These are phyloP conservation scores for Chauna torquata DNA, from an alignment of 2,113 vertebrate genomes.

Conservation along the genomic window DNA sequence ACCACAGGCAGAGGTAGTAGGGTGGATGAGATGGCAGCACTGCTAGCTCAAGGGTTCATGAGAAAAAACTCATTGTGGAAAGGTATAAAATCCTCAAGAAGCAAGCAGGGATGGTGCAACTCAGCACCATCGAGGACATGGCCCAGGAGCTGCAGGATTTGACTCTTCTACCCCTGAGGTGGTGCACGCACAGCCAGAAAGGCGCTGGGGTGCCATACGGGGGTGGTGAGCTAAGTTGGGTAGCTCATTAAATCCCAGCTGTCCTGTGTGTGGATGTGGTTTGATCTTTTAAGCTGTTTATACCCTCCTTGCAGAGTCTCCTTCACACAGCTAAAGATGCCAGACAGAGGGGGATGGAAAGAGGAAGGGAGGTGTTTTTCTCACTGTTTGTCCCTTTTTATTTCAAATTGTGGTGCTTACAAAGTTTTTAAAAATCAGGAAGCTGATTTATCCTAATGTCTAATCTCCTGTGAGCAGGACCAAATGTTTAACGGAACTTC, in stretches of 20 bases:
- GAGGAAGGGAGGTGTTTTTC: not conserved
- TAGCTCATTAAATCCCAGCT: not conserved
- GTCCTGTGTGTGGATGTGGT: not conserved
- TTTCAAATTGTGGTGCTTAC: not conserved
- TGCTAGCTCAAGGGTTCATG: not conserved
- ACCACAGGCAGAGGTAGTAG: not conserved
- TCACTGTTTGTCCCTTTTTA: not conserved
- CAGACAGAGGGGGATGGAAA: not conserved
- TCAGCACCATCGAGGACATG: not conserved
- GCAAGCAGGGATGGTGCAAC: not conserved
- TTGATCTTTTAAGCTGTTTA: not conserved
- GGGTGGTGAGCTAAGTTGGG: not conserved
- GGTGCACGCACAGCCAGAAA: not conserved
- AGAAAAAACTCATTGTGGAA: fast-evolving
- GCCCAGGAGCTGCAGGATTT: not conserved
- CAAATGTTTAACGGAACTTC: not conserved
- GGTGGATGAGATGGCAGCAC: fast-evolving
- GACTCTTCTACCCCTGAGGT: not conserved
- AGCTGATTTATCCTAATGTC: not conserved
- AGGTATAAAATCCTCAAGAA: not conserved
- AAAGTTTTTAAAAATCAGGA: not conserved
- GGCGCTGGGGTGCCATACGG: fast-evolving
- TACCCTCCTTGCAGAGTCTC: not conserved
- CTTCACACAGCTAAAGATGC: not conserved
- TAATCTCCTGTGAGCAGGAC: not conserved